phyloP scores from a whole-genome alignment of 1,140 invertebrate genomes.

The Mamestra configurata region DNA sequence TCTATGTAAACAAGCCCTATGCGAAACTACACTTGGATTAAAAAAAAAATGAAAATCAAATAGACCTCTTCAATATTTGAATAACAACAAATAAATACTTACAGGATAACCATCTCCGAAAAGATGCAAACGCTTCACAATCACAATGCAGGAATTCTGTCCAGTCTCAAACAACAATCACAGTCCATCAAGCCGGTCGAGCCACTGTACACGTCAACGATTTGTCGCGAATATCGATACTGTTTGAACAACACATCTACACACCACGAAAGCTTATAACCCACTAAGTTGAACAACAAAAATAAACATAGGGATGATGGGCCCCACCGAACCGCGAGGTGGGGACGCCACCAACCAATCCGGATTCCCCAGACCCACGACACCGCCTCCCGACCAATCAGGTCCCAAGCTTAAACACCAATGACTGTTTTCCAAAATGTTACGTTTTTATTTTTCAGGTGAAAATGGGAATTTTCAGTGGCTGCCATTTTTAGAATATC shows the following conservation, averaged over 20 bases:
- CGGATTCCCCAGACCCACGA: slow-evolving; percentile 5
- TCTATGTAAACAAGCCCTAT: too few species aligned
- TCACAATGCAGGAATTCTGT: slow-evolving; percentile 59
- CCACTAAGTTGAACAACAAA: slow-evolving; percentile 84
- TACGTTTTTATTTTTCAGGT: slow-evolving; percentile 75
- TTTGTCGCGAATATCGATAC: slow-evolving; percentile 8
- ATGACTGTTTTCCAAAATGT: slow-evolving; percentile 61
- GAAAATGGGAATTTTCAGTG: slow-evolving; percentile 75
- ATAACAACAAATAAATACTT: too few species aligned
- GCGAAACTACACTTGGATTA: too few species aligned
- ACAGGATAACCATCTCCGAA: slow-evolving; percentile 86
- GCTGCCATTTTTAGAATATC: slow-evolving; percentile 49
- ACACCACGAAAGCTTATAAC: slow-evolving; percentile 74
- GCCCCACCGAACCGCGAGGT: slow-evolving; percentile 64
- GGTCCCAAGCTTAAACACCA: slow-evolving; percentile 58
- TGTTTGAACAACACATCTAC: slow-evolving; percentile 59
- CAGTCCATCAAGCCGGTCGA: slow-evolving; percentile 58
- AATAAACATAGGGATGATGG: slow-evolving; percentile 85
- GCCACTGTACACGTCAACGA: slow-evolving; percentile 45
- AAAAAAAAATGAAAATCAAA: too few species aligned
- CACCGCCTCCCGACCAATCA: slow-evolving; percentile 78
- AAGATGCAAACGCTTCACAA: slow-evolving; percentile 58
- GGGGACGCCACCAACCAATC: slow-evolving; percentile 67
- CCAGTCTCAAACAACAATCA: slow-evolving; percentile 53
- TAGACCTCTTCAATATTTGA: too few species aligned